phyloP scores from a whole-genome alignment of 2,797 vertebrate genomes.

The Spheniscus humboldti region DNA sequence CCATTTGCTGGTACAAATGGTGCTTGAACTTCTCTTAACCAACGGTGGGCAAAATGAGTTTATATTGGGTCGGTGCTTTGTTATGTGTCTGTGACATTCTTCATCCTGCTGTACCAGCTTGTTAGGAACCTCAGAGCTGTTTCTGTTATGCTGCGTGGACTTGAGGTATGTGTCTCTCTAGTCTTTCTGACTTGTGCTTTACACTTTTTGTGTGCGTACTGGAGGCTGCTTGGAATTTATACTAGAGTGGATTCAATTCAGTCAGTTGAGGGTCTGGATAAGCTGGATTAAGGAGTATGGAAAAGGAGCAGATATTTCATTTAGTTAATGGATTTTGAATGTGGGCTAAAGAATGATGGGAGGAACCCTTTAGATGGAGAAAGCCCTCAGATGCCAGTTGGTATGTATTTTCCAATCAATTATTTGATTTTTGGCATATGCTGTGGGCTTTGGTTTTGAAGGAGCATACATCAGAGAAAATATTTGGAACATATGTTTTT shows the following conservation, averaged over 20 bases:
- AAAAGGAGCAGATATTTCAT: slow-evolving; percentile 46
- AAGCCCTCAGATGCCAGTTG: slow-evolving; percentile 41
- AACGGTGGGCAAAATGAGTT: not conserved
- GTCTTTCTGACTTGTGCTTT: not conserved
- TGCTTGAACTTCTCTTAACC: not conserved
- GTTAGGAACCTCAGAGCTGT: not conserved
- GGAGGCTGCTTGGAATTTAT: not conserved
- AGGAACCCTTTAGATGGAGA: not conserved
- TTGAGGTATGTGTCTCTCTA: not conserved
- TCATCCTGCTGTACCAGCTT: not conserved
- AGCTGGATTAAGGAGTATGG: slow-evolving; percentile 21
- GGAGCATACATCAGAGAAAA: slow-evolving; percentile 48
- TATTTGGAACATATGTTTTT: slow-evolving; percentile 72
- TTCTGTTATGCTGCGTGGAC: not conserved
- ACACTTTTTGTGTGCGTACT: not conserved
- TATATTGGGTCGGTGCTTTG: not conserved
- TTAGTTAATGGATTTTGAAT: slow-evolving; percentile 59
- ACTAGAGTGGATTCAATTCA: not conserved
- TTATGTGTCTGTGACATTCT: not conserved
- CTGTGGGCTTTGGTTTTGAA: slow-evolving; percentile 58
- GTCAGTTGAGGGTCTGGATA: slow-evolving; percentile 11
- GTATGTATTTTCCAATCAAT: slow-evolving; percentile 56
- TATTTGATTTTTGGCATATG: slow-evolving; percentile 58
- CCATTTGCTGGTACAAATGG: not conserved
- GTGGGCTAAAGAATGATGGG: not conserved